Conservation (phyloP, 2,888 invertebrate species). For the Oeneis ivallda region DNA sequence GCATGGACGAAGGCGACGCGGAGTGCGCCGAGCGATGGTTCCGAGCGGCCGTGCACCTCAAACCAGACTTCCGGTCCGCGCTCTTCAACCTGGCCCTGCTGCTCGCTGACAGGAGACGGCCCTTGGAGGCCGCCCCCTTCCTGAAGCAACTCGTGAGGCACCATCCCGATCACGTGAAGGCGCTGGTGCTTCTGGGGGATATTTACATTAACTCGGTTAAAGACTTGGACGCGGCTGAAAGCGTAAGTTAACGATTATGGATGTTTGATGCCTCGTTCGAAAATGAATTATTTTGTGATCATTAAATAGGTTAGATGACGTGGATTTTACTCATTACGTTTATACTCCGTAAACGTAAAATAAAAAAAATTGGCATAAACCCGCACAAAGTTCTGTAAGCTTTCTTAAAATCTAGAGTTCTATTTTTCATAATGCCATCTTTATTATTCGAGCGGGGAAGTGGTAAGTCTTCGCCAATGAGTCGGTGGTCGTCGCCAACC, state of each 20-base stretch:
- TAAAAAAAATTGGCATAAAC: too few species aligned
- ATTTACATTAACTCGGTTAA: slow-evolving; percentile 98
- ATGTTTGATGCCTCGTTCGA: too few species aligned
- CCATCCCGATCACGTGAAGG: slow-evolving; percentile 97
- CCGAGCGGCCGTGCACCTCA: slow-evolving; percentile 91
- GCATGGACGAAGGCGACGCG: slow-evolving; percentile 96
- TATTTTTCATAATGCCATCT: too few species aligned
- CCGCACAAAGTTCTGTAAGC: too few species aligned
- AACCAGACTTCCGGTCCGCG: slow-evolving; percentile 95
- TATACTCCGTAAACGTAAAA: too few species aligned
- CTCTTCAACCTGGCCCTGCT: slow-evolving; percentile 96
- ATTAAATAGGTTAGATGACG: too few species aligned
- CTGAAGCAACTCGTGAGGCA: slow-evolving; percentile 94
- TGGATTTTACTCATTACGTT: too few species aligned
- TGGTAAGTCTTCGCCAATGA: too few species aligned
- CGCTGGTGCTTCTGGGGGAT: slow-evolving; percentile 95
- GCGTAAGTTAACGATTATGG: slow-evolving; percentile 79
- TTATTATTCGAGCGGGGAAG: too few species aligned
- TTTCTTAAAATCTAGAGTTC: too few species aligned
- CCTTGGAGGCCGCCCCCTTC: slow-evolving; percentile 95
- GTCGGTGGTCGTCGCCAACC: too few species aligned
- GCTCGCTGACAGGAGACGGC: slow-evolving; percentile 92
- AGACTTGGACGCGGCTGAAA: slow-evolving; percentile 96
- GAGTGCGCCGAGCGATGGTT: slow-evolving; percentile 95
- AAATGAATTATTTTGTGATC: too few species aligned